Evolutionary conservation across 2,113 vertebrate species (phyloP), one percentile per base, ranked within the genome.

Genomic region (Eurypyga helias): DNA sequence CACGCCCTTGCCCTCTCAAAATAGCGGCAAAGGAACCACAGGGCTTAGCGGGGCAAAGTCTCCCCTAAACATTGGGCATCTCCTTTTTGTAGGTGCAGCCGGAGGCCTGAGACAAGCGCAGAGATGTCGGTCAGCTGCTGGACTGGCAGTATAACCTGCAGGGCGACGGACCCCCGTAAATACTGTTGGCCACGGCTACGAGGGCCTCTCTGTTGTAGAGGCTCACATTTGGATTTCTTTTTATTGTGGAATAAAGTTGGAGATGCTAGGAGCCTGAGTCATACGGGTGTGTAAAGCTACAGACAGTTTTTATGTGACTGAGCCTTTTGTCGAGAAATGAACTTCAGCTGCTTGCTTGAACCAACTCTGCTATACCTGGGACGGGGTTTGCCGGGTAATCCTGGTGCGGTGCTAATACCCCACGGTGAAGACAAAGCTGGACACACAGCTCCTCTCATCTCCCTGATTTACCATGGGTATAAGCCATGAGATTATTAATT

Each of bases 201-300:
- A 87, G 82, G 52, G 48, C 18, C 66, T 67, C 33, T 86, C 54
- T 87, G 73, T 43, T 38, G 19, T 17, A 71, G 51, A 71, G 29
- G 6, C 23, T 94, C 51, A 29, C 34, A 46, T 79, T 45, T 83
- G 60, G 82, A 31, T 26, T 78, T 58, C 28, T 51, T 91, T 94
- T 91, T 52, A 76, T 61, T 94, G 57, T 78, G 87, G 87, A 89
- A 93, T 67, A 95, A 94, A 92, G 65, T 16, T 67, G 81, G 94
- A 89, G 65, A 95, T 91, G 57, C 25, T 48, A 57, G 65, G 8
- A 94, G 23, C 51, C 81, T 96, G 92, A 97, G 81, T 97, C 96
- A 96, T 78, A 75, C 7, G 93, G 96, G 96, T 0, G 77, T 96
- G 83, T 83, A 84, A 76, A 1, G 2, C 46, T 26, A 92, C 61